Conservation (phyloP, 2,797 vertebrate genomes). For the Malacoraja senta region DNA sequence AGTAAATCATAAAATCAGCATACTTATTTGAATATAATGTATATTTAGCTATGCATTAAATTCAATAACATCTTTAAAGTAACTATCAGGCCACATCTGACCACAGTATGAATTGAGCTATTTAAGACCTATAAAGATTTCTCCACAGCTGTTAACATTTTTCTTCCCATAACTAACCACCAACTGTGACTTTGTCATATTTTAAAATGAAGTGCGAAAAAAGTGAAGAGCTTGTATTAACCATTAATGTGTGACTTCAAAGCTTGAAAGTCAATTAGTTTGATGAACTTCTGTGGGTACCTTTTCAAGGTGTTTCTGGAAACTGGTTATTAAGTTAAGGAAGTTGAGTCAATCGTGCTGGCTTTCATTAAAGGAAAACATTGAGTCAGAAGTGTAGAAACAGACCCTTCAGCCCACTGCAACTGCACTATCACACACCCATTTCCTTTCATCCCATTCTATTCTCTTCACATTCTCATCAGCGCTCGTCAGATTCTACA, state of each 20-base stretch:
- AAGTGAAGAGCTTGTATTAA: background rate
- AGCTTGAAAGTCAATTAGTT: background rate
- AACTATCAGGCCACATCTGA: background rate
- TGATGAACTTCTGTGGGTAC: background rate
- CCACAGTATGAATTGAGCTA: background rate
- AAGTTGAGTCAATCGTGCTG: background rate
- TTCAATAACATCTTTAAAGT: background rate
- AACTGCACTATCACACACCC: no score
- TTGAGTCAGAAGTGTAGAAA: no score
- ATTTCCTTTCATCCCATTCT: no score
- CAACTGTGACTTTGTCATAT: background rate
- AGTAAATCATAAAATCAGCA: background rate
- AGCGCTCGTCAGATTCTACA: no score
- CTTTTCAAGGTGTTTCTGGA: background rate
- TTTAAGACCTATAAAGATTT: background rate
- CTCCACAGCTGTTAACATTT: background rate
- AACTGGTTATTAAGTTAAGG: no score
- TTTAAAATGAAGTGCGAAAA: background rate
- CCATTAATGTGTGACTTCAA: background rate
- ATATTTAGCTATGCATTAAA: background rate
- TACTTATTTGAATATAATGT: background rate
- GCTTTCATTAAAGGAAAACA: no score
- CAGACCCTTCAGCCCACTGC: no score
- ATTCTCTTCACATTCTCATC: no score
- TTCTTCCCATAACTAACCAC: background rate